Evolutionary conservation across 2,113 vertebrate species (phyloP).

Genomic region (Struthidea cinerea): DNA sequence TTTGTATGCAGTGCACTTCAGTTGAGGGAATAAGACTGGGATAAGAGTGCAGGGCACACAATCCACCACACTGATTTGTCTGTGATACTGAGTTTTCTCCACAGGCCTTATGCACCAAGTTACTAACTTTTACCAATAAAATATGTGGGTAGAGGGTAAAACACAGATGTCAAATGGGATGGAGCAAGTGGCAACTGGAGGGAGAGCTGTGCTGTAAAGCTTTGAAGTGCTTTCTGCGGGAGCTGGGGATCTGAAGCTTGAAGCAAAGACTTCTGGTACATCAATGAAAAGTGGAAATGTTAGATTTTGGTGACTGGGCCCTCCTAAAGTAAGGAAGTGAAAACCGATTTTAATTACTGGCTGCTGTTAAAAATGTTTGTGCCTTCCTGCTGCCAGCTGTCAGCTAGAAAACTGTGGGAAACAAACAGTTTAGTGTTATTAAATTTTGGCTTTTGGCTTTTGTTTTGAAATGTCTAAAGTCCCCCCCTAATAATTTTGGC

Average conservation of each 20-base stretch:
- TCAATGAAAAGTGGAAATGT: background rate
- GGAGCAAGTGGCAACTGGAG: background rate
- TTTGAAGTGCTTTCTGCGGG: background rate
- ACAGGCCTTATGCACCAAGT: background rate
- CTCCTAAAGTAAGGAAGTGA: background rate
- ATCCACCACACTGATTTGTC: background rate
- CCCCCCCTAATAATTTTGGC: background rate
- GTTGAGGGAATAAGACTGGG: background rate
- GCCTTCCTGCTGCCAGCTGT: background rate
- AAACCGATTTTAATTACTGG: background rate
- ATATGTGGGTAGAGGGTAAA: background rate
- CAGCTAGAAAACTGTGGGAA: background rate
- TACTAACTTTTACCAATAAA: background rate
- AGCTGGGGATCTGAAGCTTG: background rate
- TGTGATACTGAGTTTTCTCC: background rate
- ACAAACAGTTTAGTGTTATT: background rate
- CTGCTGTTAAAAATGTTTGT: background rate
- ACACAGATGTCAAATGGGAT: background rate
- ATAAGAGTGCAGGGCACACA: background rate
- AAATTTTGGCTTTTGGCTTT: background rate
- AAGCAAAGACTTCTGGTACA: background rate
- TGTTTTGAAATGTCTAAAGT: background rate
- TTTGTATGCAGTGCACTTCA: background rate
- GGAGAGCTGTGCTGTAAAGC: background rate
- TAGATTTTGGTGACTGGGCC: background rate